Evolutionary conservation across 2,888 invertebrate genomes (phyloP), one percentile per base, ranked within the genome.

Genomic region (Amphipyra berbera): DNA sequence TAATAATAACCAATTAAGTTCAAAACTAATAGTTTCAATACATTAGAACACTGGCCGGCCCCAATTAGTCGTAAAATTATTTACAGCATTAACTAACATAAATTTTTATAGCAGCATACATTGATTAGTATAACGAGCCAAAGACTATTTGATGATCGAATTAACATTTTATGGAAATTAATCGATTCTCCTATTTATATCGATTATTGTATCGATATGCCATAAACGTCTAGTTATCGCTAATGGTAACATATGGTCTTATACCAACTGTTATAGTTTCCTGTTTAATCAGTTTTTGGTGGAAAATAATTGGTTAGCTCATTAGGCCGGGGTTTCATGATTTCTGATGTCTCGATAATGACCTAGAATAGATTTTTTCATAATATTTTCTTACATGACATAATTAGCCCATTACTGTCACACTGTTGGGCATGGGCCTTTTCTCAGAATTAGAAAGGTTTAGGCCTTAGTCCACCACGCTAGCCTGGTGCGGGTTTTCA

Each of bases 151-250:
- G 92, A 93, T 87, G 91, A 90, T 87, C 85, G 83, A 91, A 91
- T 93, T 93, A 92, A 92, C 90, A 92, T 92, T 91, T 85, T 90
- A 90, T 89, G 88, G 88, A 90, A 91, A 94, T 92, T 93, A 93
- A 93, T 93, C 93, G 94, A 93, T 93, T 91, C 85, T 83, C n/a
- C 82, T 86, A 87, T 85, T 81, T 86, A 87, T 86, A 85, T 86
- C 88, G 89, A 89, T 90, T 88, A 86, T 87, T 84, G 87, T 88
- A 87, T 86, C 86, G 75, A 84, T 88, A 79, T 80, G 87, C 58
- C 58, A 76, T 94, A 94, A 94, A 94, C 68, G 90, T 92, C 92
- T 92, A 89, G 93, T 94, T 92, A 94, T 85, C 79, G 65, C 85
- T 91, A 91, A 93, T 90, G 87, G 90, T 91, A 91, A 93, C 93